phyloP scores from a whole-genome alignment of 2,888 invertebrate species.

The Petrolisthes manimaculis region DNA sequence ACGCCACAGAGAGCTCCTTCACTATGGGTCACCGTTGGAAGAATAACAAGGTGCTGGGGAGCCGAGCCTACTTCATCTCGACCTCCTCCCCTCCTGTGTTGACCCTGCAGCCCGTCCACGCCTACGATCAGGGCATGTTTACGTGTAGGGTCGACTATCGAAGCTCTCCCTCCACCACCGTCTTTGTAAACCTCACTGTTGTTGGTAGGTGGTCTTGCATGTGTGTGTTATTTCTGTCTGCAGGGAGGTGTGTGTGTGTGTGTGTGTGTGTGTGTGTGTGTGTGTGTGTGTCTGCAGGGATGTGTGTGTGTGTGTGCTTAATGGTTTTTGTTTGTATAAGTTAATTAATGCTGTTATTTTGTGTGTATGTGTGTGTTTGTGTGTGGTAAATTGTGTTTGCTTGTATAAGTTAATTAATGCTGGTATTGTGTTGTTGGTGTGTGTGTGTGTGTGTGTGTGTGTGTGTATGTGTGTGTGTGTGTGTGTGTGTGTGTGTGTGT shows the following conservation, averaged over 20 bases:
- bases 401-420: no score
- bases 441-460: conserved; percentile 7
- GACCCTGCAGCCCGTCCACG: conserved; percentile 40
- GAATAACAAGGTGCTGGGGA: conserved; percentile 27
- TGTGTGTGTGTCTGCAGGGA: conserved; percentile 14
- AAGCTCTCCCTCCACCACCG: conserved; percentile 45
- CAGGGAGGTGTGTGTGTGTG: not conserved
- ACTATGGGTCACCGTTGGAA: conserved; percentile 19
- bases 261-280: conserved; percentile 23
- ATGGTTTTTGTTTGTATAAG: not conserved
- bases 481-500: no score
- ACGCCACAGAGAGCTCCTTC: not conserved
- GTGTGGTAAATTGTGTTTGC: not conserved
- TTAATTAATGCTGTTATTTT: not conserved
- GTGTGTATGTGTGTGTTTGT: not conserved
- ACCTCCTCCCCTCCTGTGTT: conserved; percentile 36
- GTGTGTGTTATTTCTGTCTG: not conserved
- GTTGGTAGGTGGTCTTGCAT: conserved; percentile 34
- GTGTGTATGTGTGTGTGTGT: no score
- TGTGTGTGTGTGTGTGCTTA: conserved; percentile 18
- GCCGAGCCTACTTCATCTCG: conserved; percentile 41
- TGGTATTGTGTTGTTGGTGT: not conserved
- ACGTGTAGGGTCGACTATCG: conserved; percentile 55
- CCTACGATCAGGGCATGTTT: conserved; percentile 54
- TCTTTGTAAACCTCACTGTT: conserved; percentile 48